Percentiles rank a stretch among this genome's conserved stretches.
phyloP scores from a whole-genome alignment of 2,113 vertebrate species.

The Panthera uncia region DNA sequence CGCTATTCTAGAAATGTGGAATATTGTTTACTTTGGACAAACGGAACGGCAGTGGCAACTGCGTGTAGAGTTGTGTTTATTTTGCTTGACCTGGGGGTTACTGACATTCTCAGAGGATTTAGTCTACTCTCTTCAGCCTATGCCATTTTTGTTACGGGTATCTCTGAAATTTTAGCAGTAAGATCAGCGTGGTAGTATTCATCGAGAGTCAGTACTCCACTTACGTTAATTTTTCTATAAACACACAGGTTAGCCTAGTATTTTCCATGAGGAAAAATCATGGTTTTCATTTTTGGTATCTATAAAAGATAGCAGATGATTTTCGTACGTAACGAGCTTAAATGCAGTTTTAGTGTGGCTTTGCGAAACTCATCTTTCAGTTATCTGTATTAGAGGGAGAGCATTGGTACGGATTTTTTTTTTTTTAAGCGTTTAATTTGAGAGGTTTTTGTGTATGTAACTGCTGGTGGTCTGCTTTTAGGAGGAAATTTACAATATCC shows the following conservation, averaged over 20 bases:
- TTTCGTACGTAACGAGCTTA: background rate
- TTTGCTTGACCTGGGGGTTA: background rate
- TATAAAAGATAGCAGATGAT: background rate
- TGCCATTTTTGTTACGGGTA: background rate
- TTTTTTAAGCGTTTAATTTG: background rate
- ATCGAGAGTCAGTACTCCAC: background rate
- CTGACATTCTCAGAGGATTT: background rate
- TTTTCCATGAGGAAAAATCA: constrained; percentile 8
- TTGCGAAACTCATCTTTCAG: background rate
- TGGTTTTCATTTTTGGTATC: constrained; percentile 28
- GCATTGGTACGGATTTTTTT: background rate
- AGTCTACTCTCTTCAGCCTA: accelerated
- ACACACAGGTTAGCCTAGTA: background rate
- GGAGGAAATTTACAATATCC: background rate
- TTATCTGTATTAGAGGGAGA: background rate
- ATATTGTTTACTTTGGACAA: background rate
- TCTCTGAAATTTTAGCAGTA: background rate
- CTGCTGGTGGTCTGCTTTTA: background rate
- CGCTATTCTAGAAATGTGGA: background rate
- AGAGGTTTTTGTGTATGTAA: background rate
- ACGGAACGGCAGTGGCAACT: background rate
- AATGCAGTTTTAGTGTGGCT: background rate
- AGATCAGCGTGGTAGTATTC: background rate
- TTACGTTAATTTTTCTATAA: background rate
- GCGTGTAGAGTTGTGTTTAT: background rate